Evolutionary conservation across 2,888 invertebrate genomes (phyloP).

Genomic region (Rhaphigaster nebulosa): DNA sequence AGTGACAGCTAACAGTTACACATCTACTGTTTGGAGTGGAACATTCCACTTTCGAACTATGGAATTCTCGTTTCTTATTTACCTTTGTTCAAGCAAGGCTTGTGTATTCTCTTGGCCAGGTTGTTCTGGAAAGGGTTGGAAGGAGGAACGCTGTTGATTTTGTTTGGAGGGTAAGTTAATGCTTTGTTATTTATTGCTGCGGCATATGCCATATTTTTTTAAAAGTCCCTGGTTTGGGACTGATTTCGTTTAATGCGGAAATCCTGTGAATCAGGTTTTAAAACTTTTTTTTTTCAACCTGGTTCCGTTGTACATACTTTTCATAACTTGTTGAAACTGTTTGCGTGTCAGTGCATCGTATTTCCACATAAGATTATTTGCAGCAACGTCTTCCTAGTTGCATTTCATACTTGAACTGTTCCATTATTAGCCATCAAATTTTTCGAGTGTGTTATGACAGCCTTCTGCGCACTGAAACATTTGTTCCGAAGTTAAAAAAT

Average conservation of each 20-base stretch:
- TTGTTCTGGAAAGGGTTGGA: not conserved
- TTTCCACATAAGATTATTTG: not conserved
- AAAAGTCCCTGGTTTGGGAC: no score
- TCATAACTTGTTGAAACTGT: not conserved
- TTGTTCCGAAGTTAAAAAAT: no score
- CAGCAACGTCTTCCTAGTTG: not conserved
- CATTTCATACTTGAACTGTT: not conserved
- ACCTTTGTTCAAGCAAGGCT: not conserved
- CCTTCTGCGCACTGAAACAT: no score
- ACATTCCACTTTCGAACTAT: not conserved
- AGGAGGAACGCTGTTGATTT: not conserved
- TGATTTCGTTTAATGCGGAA: no score
- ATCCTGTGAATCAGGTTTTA: no score
- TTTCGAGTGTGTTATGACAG: not conserved
- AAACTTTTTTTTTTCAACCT: no score
- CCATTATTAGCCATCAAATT: not conserved
- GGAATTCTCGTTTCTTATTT: not conserved
- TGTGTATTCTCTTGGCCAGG: not conserved
- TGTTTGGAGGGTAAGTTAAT: no score
- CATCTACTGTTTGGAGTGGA: not conserved
- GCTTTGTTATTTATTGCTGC: no score
- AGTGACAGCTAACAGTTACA: not conserved
- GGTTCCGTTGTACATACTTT: no score
- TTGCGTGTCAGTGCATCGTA: not conserved
- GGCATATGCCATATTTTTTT: no score